Percentiles rank a stretch among this genome's conserved stretches.
Evolutionary conservation across 2,113 vertebrate genomes (phyloP).

Genomic region (Microcebus lehilahytsara): DNA sequence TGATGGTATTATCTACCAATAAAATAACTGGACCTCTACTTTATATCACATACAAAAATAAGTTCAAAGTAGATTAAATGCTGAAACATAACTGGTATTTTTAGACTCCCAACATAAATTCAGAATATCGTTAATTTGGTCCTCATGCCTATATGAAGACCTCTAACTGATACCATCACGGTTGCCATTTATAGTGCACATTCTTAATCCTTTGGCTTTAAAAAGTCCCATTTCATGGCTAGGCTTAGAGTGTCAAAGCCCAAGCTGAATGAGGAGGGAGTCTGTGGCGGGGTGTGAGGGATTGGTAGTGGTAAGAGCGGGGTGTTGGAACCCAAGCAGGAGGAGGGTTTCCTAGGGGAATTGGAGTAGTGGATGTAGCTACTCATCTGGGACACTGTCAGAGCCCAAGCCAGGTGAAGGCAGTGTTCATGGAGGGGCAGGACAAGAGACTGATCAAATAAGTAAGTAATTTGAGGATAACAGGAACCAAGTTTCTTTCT

Average conservation of each 20-base stretch:
- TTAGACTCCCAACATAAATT: not conserved
- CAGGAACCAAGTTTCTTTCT: not conserved
- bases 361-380: fast-evolving
- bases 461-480: not conserved
- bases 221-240: not conserved
- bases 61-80: not conserved
- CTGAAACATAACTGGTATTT: slow-evolving; percentile 1
- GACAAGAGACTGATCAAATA: not conserved
- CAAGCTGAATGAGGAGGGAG: not conserved
- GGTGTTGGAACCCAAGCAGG: not conserved
- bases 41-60: not conserved
- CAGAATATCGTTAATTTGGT: not conserved
- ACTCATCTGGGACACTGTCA: not conserved
- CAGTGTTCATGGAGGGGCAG: not conserved
- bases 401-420: not conserved
- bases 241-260: not conserved
- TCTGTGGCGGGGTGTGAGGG: not conserved
- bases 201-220: not conserved
- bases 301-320: not conserved
- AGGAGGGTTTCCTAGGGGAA: not conserved
- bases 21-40: not conserved
- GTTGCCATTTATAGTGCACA: not conserved
- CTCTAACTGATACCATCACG: not conserved
- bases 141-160: not conserved
- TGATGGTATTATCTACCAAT: not conserved